A percentile compares a stretch with the other conserved stretches of the same genome.
Evolutionary conservation across 2,113 vertebrate genomes (phyloP).

Genomic region (Paedocypris sp.): DNA sequence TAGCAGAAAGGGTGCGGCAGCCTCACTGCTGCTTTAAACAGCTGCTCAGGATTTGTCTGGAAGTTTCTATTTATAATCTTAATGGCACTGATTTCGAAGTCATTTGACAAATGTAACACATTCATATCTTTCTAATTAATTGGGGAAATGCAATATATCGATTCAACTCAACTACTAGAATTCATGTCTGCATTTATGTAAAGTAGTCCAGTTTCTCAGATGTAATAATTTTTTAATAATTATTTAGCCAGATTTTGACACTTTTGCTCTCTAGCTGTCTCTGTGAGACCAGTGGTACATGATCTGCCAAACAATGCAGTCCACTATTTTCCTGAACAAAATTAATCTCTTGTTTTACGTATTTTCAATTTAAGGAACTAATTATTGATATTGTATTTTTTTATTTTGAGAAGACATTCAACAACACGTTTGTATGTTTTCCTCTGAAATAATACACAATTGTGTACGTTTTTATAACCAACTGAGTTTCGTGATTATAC

Average conservation of each 20-base stretch:
- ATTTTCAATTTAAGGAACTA: too few species aligned
- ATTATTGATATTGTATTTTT: too few species aligned
- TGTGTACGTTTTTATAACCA: neutral
- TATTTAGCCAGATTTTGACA: conserved; percentile 32
- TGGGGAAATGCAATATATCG: neutral
- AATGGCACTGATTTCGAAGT: conserved; percentile 22
- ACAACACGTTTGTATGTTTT: neutral
- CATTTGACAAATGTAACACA: conserved; percentile 24
- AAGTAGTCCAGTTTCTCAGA: too few species aligned
- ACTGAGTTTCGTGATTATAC: neutral
- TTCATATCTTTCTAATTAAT: neutral
- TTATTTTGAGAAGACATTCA: too few species aligned
- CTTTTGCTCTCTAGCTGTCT: conserved; percentile 45
- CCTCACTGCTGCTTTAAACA: conserved; percentile 26
- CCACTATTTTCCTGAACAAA: too few species aligned
- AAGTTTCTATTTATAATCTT: conserved; percentile 25
- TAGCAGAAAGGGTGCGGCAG: conserved; percentile 42
- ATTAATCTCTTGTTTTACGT: too few species aligned
- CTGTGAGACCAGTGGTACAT: conserved; percentile 43
- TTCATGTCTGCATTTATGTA: neutral
- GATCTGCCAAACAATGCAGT: conserved; percentile 35
- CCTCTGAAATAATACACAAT: neutral
- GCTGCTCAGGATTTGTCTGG: conserved; percentile 44
- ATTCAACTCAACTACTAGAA: neutral
- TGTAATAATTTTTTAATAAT: too few species aligned